phyloP scores from a whole-genome alignment of 2,888 invertebrate species.

The Ichneumoninae sp. region DNA sequence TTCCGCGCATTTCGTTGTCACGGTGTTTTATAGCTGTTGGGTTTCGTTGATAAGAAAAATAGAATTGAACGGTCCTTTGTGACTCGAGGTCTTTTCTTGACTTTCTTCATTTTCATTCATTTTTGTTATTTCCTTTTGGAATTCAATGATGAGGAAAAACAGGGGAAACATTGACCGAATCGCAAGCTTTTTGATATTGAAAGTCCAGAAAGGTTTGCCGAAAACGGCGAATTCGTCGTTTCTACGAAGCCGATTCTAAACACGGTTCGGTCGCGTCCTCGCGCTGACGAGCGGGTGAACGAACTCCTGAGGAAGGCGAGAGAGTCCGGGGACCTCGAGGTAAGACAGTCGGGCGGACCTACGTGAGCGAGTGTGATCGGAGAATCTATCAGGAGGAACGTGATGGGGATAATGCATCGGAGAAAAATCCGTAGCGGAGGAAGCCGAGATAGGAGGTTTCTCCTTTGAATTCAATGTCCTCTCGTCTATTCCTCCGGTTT shows the following conservation, averaged over 20 bases:
- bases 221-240: not conserved
- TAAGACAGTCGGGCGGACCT: constrained; percentile 19
- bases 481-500: not conserved
- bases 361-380: constrained; percentile 27
- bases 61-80: not conserved
- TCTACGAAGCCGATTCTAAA: not conserved
- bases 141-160: not conserved
- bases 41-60: not conserved
- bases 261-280: not conserved
- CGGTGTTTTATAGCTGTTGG: not conserved
- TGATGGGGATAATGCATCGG: constrained; percentile 57
- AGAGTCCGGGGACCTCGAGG: constrained; percentile 21
- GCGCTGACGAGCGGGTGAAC: constrained; percentile 49
- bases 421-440: constrained; percentile 30
- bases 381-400: constrained; percentile 59
- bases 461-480: constrained; percentile 34
- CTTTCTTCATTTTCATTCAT: not conserved
- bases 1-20: not conserved
- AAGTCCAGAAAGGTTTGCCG: not conserved
- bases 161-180: too few species aligned
- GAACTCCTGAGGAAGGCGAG: constrained; percentile 47
- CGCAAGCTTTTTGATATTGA: not conserved
- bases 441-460: constrained; percentile 6
- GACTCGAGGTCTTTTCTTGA: not conserved
- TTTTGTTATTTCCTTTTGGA: not conserved